Conservation (phyloP, 2,888 invertebrate species). For the Pollenia labialis region DNA sequence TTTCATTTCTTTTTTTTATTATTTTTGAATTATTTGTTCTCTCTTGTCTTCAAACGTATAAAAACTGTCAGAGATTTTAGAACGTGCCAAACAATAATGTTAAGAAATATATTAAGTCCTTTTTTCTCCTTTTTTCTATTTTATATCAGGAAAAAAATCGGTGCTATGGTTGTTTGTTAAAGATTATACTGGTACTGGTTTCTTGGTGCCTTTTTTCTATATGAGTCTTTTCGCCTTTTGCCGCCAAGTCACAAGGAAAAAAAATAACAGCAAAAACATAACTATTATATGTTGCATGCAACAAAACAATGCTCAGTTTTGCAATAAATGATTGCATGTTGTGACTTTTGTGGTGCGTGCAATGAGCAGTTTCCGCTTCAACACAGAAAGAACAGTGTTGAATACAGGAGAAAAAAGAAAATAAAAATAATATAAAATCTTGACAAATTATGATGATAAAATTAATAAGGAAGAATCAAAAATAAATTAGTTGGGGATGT, state of each 20-base stretch:
- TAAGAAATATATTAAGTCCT: conserved; percentile 48
- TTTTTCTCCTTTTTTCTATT: neutral
- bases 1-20: conserved; percentile 4
- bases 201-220: conserved; percentile 12
- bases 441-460: conserved; percentile 25
- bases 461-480: conserved; percentile 13
- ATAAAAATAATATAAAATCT: neutral
- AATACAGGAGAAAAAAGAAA: neutral
- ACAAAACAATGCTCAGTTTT: conserved; percentile 28
- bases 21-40: conserved; percentile 39
- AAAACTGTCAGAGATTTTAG: conserved; percentile 49
- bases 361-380: conserved; percentile 66
- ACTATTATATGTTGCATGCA: conserved; percentile 27
- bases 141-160: neutral
- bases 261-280: conserved; percentile 18
- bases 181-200: conserved; percentile 26
- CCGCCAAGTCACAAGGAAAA: conserved; percentile 55
- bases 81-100: conserved; percentile 42
- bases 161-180: conserved; percentile 36
- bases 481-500: too few species aligned
- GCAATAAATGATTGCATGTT: conserved; percentile 64
- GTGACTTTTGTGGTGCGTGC: conserved; percentile 70
- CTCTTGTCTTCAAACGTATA: conserved; percentile 47
- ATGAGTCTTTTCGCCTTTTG: conserved; percentile 71
- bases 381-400: conserved; percentile 12